Conservation (phyloP, 92 coral and sea anemone species). For the Paramuricea clavata region DNA sequence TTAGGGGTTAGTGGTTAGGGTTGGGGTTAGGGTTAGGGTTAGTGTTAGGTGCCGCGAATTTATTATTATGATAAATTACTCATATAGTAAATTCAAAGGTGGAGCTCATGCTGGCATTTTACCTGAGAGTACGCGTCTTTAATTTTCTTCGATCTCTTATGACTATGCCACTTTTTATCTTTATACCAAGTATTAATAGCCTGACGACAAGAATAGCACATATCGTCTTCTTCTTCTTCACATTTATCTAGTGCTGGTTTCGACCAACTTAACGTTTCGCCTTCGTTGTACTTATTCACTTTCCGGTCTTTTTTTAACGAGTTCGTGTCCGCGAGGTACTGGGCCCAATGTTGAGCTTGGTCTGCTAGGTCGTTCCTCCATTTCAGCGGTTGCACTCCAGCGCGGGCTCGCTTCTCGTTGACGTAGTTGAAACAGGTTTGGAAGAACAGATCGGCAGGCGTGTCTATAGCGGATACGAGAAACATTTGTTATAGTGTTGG, state of each 20-base stretch:
- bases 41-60: no score
- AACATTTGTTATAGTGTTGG: neutral
- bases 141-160: neutral
- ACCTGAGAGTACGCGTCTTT: slow-evolving; percentile 11
- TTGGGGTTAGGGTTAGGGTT: no score
- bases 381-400: slow-evolving; percentile 85
- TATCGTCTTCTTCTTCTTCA: slow-evolving; percentile 14
- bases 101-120: neutral
- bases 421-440: slow-evolving; percentile 88
- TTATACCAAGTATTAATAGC: slow-evolving; percentile 41
- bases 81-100: no score
- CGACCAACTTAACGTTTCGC: slow-evolving; percentile 35
- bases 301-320: slow-evolving; percentile 74
- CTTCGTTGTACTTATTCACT: slow-evolving; percentile 10
- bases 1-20: no score
- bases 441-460: slow-evolving; percentile 71
- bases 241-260: slow-evolving; percentile 32
- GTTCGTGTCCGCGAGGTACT: slow-evolving; percentile 88
- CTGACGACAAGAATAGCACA: slow-evolving; percentile 40
- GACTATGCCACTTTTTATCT: neutral
- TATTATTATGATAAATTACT: no score
- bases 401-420: slow-evolving; percentile 84
- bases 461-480: slow-evolving; percentile 2
- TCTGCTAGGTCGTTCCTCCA: slow-evolving; percentile 90
- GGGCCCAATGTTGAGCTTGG: slow-evolving; percentile 96